Percentiles rank a stretch among this genome's conserved stretches.
Evolutionary conservation across 2,888 invertebrate species (phyloP).

Genomic region (Octonoba sinensis): DNA sequence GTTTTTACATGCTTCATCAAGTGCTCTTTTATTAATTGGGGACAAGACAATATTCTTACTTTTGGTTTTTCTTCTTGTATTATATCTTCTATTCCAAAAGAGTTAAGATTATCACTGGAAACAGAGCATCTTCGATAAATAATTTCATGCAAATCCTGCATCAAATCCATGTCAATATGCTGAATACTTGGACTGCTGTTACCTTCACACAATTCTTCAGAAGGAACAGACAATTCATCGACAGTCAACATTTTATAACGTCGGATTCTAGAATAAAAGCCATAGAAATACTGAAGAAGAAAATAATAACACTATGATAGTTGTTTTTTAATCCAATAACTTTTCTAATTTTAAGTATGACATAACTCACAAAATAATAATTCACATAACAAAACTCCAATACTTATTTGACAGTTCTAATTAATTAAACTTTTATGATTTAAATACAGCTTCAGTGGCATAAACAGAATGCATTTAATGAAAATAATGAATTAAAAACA

Average conservation of each 20-base stretch:
- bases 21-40: neutral
- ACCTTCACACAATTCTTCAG: conserved; percentile 54
- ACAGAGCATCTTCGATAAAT: conserved; percentile 58
- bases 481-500: too few relatives aligned
- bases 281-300: neutral
- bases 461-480: too few relatives aligned
- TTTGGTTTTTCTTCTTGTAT: conserved; percentile 20
- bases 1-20: too few relatives aligned
- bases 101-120: conserved; percentile 53
- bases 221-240: conserved; percentile 50
- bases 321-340: neutral
- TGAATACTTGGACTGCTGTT: conserved; percentile 35
- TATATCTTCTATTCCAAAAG: conserved; percentile 46
- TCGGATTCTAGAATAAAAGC: conserved; percentile 23
- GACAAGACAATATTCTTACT: neutral
- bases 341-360: neutral
- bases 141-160: conserved; percentile 63
- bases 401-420: too few relatives aligned
- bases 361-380: too few relatives aligned
- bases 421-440: too few relatives aligned
- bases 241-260: conserved; percentile 54
- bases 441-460: too few relatives aligned
- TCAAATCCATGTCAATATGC: conserved; percentile 63
- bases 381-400: too few relatives aligned
- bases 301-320: neutral